Evolutionary conservation across 2,113 vertebrate species (phyloP).

Genomic region (Panurus biarmicus): DNA sequence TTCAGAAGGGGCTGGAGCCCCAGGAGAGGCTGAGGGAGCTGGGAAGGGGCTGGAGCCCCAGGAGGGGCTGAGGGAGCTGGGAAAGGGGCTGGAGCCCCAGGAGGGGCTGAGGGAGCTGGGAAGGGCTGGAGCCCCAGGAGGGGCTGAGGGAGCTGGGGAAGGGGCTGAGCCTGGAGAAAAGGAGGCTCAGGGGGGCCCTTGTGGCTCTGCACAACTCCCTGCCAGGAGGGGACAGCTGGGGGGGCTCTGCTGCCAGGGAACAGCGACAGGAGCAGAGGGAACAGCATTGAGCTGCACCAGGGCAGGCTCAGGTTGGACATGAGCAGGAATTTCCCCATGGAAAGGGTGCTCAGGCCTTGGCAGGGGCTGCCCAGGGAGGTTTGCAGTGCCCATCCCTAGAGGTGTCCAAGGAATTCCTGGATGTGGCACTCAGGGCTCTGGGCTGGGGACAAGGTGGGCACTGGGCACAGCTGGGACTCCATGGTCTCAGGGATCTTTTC

Average conservation of each 20-base stretch:
- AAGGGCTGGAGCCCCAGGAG: not conserved
- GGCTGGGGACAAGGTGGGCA: not conserved
- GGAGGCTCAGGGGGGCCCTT: not conserved
- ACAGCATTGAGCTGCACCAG: not conserved
- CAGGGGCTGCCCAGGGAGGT: not conserved
- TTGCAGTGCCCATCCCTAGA: not conserved
- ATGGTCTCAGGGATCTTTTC: not conserved
- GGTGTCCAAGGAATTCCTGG: not conserved
- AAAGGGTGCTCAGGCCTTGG: fast-evolving
- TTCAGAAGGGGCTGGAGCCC: not conserved
- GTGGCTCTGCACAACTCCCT: not conserved
- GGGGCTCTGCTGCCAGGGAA: not conserved
- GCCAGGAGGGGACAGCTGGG: not conserved
- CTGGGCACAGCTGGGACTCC: fast-evolving
- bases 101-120: not conserved
- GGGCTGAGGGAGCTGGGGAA: not conserved
- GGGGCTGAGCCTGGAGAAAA: not conserved
- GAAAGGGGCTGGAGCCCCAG: not conserved
- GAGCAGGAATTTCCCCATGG: not conserved
- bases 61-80: not conserved
- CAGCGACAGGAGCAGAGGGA: not conserved
- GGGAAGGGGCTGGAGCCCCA: not conserved
- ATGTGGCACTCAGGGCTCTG: not conserved
- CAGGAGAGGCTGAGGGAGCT: not conserved
- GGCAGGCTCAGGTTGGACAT: not conserved